A percentile compares a stretch with the other conserved stretches of the same genome.
Evolutionary conservation across 2,797 vertebrate genomes (phyloP).

Genomic region (Huso huso): DNA sequence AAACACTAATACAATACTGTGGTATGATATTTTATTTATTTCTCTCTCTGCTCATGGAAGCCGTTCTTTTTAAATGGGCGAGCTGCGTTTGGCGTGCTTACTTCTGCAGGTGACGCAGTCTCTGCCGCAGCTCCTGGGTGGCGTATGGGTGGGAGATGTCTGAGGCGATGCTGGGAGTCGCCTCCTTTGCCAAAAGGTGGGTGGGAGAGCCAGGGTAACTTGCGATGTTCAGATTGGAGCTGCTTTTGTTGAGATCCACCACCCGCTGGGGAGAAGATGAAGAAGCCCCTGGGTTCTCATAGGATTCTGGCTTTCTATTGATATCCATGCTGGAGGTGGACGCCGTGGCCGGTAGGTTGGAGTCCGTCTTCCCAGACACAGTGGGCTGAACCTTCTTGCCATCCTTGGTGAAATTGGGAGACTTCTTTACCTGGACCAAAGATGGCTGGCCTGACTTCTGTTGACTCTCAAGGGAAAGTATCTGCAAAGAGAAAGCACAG

Average conservation of each 20-base stretch:
- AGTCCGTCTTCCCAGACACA: conserved; percentile 28
- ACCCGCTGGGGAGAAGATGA: conserved; percentile 53
- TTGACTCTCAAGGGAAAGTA: conserved; percentile 67
- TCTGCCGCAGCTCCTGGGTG: conserved; percentile 80
- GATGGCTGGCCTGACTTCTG: conserved; percentile 57
- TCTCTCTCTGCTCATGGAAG: too few relatives aligned
- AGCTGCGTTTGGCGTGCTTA: conserved; percentile 35
- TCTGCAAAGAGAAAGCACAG: conserved; percentile 41
- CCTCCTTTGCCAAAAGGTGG: conserved; percentile 74
- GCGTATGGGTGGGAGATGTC: conserved; percentile 86
- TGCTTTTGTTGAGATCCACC: conserved; percentile 57
- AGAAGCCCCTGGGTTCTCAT: conserved; percentile 27
- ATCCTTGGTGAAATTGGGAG: conserved; percentile 49
- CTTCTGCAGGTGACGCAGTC: conserved; percentile 86
- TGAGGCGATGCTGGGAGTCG: conserved; percentile 93
- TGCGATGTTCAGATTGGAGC: conserved; percentile 65
- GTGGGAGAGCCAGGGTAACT: conserved; percentile 63
- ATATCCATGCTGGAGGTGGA: conserved; percentile 42
- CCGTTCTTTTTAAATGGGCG: too few relatives aligned
- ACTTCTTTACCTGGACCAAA: conserved; percentile 66
- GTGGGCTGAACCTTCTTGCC: conserved; percentile 48
- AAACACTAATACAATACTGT: too few relatives aligned
- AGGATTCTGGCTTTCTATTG: conserved; percentile 38
- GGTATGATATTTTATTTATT: too few relatives aligned
- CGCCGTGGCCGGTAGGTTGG: conserved; percentile 41